Conservation (phyloP, 2,888 invertebrate genomes). For the Calameuta idolon region DNA sequence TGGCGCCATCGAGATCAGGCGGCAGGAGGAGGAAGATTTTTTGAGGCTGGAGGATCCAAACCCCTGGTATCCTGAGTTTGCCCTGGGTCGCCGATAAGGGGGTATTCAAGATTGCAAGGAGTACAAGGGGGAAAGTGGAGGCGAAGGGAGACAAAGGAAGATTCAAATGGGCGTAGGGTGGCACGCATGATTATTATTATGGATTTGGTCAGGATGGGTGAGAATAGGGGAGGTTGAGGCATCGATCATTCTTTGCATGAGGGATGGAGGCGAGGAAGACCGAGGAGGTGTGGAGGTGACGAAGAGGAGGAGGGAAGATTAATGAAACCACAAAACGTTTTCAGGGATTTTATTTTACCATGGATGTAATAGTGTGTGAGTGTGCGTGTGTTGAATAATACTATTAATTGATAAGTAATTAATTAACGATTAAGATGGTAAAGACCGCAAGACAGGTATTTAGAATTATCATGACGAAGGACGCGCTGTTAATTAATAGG, state of each 20-base stretch:
- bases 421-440: constrained; percentile 53
- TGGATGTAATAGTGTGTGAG: constrained; percentile 64
- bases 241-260: constrained; percentile 7
- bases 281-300: constrained; percentile 1
- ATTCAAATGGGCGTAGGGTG: not conserved
- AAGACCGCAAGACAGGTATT: constrained; percentile 9
- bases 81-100: not conserved
- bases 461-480: constrained; percentile 1
- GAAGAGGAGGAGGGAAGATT: constrained; percentile 22
- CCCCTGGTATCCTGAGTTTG: not conserved
- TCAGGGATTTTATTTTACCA: constrained; percentile 65
- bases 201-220: too few relatives aligned
- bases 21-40: not conserved
- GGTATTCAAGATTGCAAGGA: not conserved
- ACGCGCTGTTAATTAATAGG: not conserved
- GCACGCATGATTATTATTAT: not conserved
- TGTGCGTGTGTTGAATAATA: constrained; percentile 64
- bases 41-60: not conserved
- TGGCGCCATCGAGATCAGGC: not conserved
- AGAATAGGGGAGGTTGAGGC: constrained; percentile 1
- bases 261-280: constrained; percentile 9
- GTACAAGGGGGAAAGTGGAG: not conserved
- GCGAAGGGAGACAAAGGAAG: not conserved
- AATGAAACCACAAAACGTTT: constrained; percentile 54
- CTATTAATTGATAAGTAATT: constrained; percentile 64